A percentile compares a stretch with the other conserved stretches of the same genome.
These are phyloP conservation scores for Lucifuga dentata DNA, from an alignment of 2,113 vertebrate genomes.

Conservation along the genomic window DNA sequence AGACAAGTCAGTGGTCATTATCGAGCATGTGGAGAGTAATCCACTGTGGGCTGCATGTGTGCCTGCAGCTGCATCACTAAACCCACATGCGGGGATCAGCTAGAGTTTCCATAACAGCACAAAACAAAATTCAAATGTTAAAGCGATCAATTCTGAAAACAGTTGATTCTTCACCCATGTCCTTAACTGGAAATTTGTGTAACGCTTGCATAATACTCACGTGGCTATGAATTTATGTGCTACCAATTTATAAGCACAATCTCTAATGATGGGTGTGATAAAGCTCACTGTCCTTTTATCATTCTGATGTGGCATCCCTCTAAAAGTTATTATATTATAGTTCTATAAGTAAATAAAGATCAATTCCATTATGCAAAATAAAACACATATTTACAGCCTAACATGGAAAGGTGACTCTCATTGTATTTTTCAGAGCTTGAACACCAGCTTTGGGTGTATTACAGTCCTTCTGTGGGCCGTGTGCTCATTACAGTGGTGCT, in stretches of 20 bases:
- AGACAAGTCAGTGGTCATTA: conserved; percentile 75
- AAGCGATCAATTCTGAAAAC: no score
- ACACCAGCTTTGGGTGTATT: conserved; percentile 40
- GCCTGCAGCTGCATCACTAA: conserved; percentile 51
- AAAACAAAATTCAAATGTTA: no score
- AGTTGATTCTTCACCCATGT: conserved; percentile 1
- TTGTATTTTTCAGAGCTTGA: conserved; percentile 33
- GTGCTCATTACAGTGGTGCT: conserved; percentile 73
- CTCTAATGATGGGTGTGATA: no score
- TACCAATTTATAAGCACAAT: no score
- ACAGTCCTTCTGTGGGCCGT: conserved; percentile 35
- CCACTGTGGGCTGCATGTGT: conserved; percentile 45
- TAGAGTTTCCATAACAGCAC: background rate
- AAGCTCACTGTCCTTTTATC: no score
- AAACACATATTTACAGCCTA: conserved; percentile 30
- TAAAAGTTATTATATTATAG: background rate
- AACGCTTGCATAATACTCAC: no score
- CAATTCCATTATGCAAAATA: conserved; percentile 3
- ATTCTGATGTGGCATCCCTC: no score
- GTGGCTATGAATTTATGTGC: no score
- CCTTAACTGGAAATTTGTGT: background rate
- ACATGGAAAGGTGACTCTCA: conserved; percentile 28
- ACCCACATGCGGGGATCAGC: conserved; percentile 33
- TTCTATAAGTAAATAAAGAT: conserved; percentile 21
- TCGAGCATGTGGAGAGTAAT: conserved; percentile 59